Evolutionary conservation across 2,113 vertebrate genomes (phyloP), one percentile per base, ranked within the genome.

Genomic region (Periophthalmodon schlosseri): DNA sequence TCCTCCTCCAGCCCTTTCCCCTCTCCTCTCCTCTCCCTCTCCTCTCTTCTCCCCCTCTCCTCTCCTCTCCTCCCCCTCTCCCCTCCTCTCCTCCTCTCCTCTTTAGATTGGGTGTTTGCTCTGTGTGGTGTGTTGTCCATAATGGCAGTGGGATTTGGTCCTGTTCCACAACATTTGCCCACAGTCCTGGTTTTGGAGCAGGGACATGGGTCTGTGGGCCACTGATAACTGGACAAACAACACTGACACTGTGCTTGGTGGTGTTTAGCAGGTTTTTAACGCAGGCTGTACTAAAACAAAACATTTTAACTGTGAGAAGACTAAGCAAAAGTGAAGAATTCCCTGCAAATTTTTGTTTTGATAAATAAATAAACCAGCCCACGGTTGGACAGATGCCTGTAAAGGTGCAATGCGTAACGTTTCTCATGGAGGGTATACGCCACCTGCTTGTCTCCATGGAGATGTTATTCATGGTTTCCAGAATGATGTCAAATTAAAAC

Each of bases 111-210:
- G 28, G 6, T 13, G 46, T 47, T 23, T 46, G 21, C 69, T 69
- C 69, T 3, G 65, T 52, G 33, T 69, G 68, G 75, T 69, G 83
- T 78, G 83, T 78, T 68, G 64, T 60, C 57, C 28, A 60, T 69
- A 76, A 78, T 73, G 78, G 78, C 72, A 58, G n/a, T 16, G 34
- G 54, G 56, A 68, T 70, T 69, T 75, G 61, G 83, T 75, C 21
- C 20, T 60, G 84, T 85, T 83, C 68, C 68, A 87, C 87, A 80
- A 75, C 39, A 85, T 76, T 85, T 82, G 56, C 68, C 46, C 21
- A 66, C 73, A 56, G 52, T 75, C 71, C 80, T 6, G 52, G 13
- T 60, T 81, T 73, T 78, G 46, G 60, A 66, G 60, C 78, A 57
- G 58, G 78, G 82, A 64, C 16, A 73, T 36, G 49, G 52, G 57